Conservation (phyloP, 2,797 vertebrate genomes). For the Vespertilio murinus region DNA sequence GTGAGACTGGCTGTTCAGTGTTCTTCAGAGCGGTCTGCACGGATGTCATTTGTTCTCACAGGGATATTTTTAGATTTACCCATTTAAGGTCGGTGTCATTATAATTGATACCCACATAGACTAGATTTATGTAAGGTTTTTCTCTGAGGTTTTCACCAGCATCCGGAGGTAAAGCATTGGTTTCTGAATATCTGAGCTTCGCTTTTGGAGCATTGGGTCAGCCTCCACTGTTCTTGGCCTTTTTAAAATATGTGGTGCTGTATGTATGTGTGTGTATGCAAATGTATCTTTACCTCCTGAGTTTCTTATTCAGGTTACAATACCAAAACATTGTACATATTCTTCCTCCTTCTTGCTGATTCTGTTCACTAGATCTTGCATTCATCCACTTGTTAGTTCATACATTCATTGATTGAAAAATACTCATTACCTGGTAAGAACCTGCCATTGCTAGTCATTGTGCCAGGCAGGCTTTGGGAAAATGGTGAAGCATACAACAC, state of each 20-base stretch:
- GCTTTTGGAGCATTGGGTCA: not conserved
- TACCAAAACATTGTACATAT: not conserved
- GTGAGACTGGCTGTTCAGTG: not conserved
- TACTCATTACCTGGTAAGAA: not conserved
- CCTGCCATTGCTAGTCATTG: not conserved
- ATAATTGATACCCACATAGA: not conserved
- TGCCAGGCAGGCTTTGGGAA: not conserved
- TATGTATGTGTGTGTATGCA: not conserved
- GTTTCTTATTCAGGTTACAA: not conserved
- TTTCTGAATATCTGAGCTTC: not conserved
- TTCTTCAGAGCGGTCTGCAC: not conserved
- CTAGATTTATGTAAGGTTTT: not conserved
- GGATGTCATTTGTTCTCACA: not conserved
- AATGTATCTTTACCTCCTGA: not conserved
- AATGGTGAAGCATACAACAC: rapidly evolving
- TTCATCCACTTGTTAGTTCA: not conserved
- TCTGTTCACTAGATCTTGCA: not conserved
- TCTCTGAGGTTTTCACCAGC: not conserved
- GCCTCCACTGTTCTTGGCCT: not conserved
- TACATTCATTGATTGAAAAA: not conserved
- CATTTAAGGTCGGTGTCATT: not conserved
- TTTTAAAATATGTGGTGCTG: not conserved
- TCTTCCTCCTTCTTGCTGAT: not conserved
- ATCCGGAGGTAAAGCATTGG: not conserved
- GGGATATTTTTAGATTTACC: constrained; percentile 39